phyloP scores from a whole-genome alignment of 2,113 vertebrate species.

The Dryoscopus gambensis region DNA sequence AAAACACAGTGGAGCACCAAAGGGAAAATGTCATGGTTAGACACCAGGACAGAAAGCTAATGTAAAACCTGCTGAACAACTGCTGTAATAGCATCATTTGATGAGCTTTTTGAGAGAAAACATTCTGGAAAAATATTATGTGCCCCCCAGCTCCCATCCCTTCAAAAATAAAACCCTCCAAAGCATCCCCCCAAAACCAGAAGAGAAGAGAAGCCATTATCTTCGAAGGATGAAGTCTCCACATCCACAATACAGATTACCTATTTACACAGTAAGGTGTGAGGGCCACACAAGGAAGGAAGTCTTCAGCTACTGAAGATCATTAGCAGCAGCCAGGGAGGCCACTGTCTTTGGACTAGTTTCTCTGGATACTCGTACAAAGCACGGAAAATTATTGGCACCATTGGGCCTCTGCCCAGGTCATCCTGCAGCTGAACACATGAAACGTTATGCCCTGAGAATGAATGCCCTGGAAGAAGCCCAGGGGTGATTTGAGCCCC shows the following conservation, averaged over 20 bases:
- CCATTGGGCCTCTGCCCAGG: slow-evolving; percentile 81
- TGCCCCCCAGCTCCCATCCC: neutral
- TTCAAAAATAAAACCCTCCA: neutral
- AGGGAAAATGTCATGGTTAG: too few species aligned
- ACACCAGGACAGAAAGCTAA: too few species aligned
- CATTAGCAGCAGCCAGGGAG: slow-evolving; percentile 66
- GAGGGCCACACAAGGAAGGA: slow-evolving; percentile 68
- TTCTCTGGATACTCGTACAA: slow-evolving; percentile 66
- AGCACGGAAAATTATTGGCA: slow-evolving; percentile 76
- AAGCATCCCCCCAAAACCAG: neutral
- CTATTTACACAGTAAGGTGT: slow-evolving; percentile 26
- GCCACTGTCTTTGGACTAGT: slow-evolving; percentile 55
- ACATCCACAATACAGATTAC: slow-evolving; percentile 34
- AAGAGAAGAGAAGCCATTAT: neutral
- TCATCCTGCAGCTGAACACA: slow-evolving; percentile 81
- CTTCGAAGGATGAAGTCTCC: slow-evolving; percentile 1
- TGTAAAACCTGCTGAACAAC: neutral
- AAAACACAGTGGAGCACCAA: neutral
- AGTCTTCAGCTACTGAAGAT: slow-evolving; percentile 69
- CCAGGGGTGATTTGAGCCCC: slow-evolving; percentile 73
- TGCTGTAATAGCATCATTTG: neutral
- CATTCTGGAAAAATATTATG: neutral
- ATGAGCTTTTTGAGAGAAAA: neutral
- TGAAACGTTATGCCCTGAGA: slow-evolving; percentile 83
- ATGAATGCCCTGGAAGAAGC: slow-evolving; percentile 68